Conservation (phyloP, 1,140 invertebrate species). For the Agraylea sexmaculata region DNA sequence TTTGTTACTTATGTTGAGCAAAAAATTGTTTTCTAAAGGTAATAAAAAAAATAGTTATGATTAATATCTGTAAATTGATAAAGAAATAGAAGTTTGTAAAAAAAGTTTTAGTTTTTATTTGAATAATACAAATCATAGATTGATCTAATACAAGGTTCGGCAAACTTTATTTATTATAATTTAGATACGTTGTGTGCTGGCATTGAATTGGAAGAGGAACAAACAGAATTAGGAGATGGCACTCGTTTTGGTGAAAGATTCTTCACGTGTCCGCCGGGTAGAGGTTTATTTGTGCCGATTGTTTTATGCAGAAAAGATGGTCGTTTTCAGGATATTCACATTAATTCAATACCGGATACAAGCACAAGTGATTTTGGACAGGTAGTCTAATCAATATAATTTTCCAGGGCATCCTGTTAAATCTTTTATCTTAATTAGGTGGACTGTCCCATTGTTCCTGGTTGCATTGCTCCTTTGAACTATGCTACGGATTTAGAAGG, state of each 20-base stretch:
- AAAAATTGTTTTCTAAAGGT: no score
- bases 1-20: no score
- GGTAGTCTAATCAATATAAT: slow-evolving; percentile 20
- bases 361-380: slow-evolving; percentile 28
- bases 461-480: slow-evolving; percentile 65
- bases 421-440: slow-evolving; percentile 26
- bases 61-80: no score
- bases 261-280: slow-evolving; percentile 57
- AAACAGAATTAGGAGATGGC: slow-evolving; percentile 61
- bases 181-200: slow-evolving; percentile 39
- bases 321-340: slow-evolving; percentile 52
- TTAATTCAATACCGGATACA: slow-evolving; percentile 36
- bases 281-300: slow-evolving; percentile 66
- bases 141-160: no score
- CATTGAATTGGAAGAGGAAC: slow-evolving; percentile 62
- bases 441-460: slow-evolving; percentile 65
- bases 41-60: no score
- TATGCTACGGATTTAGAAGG: slow-evolving; percentile 49
- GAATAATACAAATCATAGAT: no score
- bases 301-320: slow-evolving; percentile 66
- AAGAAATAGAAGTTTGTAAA: no score
- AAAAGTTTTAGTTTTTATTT: no score
- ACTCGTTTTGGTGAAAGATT: slow-evolving; percentile 55
- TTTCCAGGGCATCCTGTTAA: not conserved
- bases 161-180: slow-evolving; percentile 8